These are phyloP conservation scores for Lissocephala sabroskyi DNA, from an alignment of 2,888 invertebrate genomes.

Conservation along the genomic window DNA sequence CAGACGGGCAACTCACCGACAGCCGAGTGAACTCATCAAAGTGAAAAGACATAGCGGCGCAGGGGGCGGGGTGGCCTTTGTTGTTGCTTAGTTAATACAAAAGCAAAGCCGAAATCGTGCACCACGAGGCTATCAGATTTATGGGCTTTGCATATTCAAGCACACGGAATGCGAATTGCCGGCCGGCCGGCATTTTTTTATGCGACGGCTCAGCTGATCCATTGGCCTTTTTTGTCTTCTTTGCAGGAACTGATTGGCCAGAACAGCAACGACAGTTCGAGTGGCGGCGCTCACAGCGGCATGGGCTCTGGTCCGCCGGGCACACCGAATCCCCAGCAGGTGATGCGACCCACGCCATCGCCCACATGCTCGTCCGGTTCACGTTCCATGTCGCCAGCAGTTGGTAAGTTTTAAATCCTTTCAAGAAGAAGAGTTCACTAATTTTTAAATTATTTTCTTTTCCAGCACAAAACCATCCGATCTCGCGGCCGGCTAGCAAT, in stretches of 20 bases:
- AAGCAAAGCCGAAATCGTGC: slow-evolving; percentile 14
- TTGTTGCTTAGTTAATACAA: too few relatives aligned
- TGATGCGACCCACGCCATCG: slow-evolving; percentile 93
- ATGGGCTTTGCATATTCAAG: slow-evolving; percentile 23
- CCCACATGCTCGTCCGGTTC: slow-evolving; percentile 95
- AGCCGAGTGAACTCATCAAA: too few relatives aligned
- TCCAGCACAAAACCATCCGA: slow-evolving; percentile 88
- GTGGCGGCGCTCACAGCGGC: slow-evolving; percentile 78
- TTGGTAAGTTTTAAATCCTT: slow-evolving; percentile 79
- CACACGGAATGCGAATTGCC: slow-evolving; percentile 26
- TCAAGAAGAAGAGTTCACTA: neutral
- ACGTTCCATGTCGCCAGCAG: slow-evolving; percentile 98
- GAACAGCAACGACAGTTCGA: slow-evolving; percentile 90
- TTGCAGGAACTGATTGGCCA: slow-evolving; percentile 87
- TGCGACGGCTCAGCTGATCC: neutral
- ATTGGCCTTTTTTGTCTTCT: neutral
- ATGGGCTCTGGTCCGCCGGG: slow-evolving; percentile 77
- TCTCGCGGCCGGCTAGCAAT: slow-evolving; percentile 94
- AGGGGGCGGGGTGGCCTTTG: too few relatives aligned
- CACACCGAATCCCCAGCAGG: slow-evolving; percentile 82
- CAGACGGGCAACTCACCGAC: too few relatives aligned
- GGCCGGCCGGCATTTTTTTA: slow-evolving; percentile 35
- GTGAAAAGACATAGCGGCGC: too few relatives aligned
- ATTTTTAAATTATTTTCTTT: neutral
- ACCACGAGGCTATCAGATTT: slow-evolving; percentile 29